Evolutionary conservation across 2,888 invertebrate genomes (phyloP).

Genomic region (Bellardia bayeri): DNA sequence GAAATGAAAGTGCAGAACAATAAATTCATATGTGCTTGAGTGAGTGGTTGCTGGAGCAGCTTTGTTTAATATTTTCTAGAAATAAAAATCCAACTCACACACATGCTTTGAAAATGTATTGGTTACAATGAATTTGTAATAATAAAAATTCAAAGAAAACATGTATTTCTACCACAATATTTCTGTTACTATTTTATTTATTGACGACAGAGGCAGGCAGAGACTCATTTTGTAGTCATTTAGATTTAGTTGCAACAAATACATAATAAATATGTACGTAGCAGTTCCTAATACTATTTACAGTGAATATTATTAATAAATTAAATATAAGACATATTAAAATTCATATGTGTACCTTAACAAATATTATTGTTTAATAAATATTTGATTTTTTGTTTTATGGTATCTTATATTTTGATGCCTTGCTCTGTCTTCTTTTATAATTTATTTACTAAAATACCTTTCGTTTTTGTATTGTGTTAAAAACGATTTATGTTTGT

Average conservation of each 20-base stretch:
- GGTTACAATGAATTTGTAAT: conserved; percentile 6
- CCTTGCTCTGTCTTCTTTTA: neutral
- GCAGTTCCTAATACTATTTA: neutral
- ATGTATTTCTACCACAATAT: neutral
- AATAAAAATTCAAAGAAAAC: conserved; percentile 9
- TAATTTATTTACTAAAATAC: conserved; percentile 18
- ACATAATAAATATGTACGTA: neutral
- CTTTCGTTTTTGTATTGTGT: neutral
- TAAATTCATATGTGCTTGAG: conserved; percentile 79
- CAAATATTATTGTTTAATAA: conserved; percentile 49
- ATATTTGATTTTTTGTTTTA: conserved; percentile 25
- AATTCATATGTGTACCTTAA: conserved; percentile 11
- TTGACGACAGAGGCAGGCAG: neutral
- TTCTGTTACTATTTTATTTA: neutral
- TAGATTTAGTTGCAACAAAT: neutral
- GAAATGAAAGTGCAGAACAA: conserved; percentile 79
- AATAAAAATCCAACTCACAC: neutral
- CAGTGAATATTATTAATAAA: neutral
- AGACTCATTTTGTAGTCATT: neutral
- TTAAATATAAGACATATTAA: neutral
- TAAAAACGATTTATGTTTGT: neutral
- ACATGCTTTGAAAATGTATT: neutral
- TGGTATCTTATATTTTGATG: too few species aligned
- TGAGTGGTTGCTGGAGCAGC: conserved; percentile 52
- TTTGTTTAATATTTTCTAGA: conserved; percentile 50